Base-by-base conservation (phyloP, 53 echinoderm and acorn worm genomes). In the Paelopatides confundens region DNA sequence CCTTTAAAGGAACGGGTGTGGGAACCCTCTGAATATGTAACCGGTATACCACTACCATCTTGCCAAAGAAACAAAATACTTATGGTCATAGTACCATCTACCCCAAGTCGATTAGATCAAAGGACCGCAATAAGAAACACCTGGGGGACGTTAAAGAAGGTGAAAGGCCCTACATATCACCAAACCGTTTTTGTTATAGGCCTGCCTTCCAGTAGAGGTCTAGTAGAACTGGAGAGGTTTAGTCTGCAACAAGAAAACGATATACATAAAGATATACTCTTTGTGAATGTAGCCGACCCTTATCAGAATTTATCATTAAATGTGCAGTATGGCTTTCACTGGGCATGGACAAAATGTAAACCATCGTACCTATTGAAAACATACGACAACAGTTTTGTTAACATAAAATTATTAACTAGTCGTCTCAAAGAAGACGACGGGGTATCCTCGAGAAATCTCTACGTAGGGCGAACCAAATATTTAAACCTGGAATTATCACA, bases 351-450 rank as follows among this genome's bases (percentile, higher is more conserved):
- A 27, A 77, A 90, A 76, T 99, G 99, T 86, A 88, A 69, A 62
- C 94, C 99, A 35, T 85, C 87, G 39, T 99, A 81, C 67, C 48
- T 96, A n/a, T 87, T 99, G 8, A 99, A 99, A 91, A 94, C 95
- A 5, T 94, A 94, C 29, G 99, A 98, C 35, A 94, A 99, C 77
- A 94, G 95, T 50, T 99, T 95, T 35, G 95, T 95, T 11, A 99
- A 95, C 71, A 89, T 94, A 27, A 88, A 89, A 68, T 70, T 87
- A 3, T 47, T 99, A 12, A 87, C 94, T 21, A 53, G 86, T n/a
- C 94, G 91, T 35, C 88, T 99, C 29, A 31, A 14, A 5, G 51
- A 7, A 48, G 52, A 53, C 65, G 92, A 99, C 69, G 85, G 84
- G 32, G 84, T 84, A n/a, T 85, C 35, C 24, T 87, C 93, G 6